Evolutionary conservation across 2,888 invertebrate species (phyloP).

Genomic region (Iselma pallidipennis): DNA sequence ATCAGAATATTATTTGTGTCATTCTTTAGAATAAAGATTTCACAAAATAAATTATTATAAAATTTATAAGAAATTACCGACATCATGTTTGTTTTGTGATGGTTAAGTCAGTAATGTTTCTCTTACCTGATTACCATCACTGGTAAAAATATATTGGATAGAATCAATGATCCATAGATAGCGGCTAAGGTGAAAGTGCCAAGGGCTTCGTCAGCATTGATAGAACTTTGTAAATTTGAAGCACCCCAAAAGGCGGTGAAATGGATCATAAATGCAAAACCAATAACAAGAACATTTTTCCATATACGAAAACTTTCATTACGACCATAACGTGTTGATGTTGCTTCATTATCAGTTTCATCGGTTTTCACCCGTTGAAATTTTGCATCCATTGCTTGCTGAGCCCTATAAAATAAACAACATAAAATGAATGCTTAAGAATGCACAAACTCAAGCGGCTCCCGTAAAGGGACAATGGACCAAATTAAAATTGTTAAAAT

Average conservation of each 20-base stretch:
- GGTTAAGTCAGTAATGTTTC: too few species aligned
- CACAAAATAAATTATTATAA: too few species aligned
- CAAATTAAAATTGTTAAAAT: too few species aligned
- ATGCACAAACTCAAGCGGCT: too few species aligned
- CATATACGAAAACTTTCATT: slow-evolving; percentile 77
- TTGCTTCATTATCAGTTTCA: slow-evolving; percentile 35
- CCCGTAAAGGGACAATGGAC: too few species aligned
- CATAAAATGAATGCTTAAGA: too few species aligned
- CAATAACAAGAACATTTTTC: slow-evolving; percentile 82
- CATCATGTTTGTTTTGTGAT: too few species aligned
- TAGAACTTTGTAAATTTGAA: slow-evolving; percentile 81
- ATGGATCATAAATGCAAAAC: slow-evolving; percentile 87
- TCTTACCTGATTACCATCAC: slow-evolving; percentile 79
- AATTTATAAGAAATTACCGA: too few species aligned
- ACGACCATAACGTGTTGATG: slow-evolving; percentile 55
- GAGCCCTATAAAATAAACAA: slow-evolving; percentile 23
- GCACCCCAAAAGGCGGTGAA: slow-evolving; percentile 91
- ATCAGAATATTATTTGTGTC: too few species aligned
- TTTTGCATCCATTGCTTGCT: slow-evolving; percentile 41
- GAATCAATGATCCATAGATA: slow-evolving; percentile 83
- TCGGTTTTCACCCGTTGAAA: slow-evolving; percentile 42
- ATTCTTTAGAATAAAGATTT: too few species aligned
- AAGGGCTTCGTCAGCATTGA: slow-evolving; percentile 79
- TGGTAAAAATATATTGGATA: slow-evolving; percentile 89
- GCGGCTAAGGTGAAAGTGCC: slow-evolving; percentile 84